These are phyloP conservation scores for Furcifer pardalis DNA, from an alignment of 2,797 vertebrate species.

Conservation along the genomic window DNA sequence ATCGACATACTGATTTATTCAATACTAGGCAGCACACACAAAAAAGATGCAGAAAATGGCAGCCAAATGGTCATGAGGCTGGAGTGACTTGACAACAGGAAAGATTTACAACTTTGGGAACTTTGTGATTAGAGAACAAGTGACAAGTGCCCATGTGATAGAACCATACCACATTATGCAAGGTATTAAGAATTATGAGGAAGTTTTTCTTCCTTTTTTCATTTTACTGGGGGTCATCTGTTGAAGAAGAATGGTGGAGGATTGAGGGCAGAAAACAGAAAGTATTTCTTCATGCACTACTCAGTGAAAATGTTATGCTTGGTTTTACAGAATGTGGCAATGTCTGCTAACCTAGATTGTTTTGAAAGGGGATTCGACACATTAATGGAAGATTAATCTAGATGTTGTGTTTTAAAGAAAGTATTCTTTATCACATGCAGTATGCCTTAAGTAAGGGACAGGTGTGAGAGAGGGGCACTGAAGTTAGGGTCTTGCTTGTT, in stretches of 20 bases:
- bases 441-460: neutral
- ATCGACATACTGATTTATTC: too few species aligned
- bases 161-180: too few species aligned
- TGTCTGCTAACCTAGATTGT: neutral
- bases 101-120: neutral
- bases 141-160: too few species aligned
- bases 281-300: neutral
- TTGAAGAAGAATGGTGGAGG: neutral
- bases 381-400: neutral
- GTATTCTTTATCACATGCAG: neutral
- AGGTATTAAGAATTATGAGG: neutral
- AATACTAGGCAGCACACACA: neutral
- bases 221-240: neutral
- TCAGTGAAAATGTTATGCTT: neutral
- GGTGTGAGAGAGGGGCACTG: neutral
- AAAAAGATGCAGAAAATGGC: neutral
- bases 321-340: neutral
- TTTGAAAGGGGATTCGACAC: neutral
- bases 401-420: neutral
- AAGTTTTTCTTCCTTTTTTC: neutral
- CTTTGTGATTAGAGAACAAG: neutral
- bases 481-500: neutral
- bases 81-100: neutral
- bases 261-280: neutral
- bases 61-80: neutral